These are phyloP conservation scores for Ophion ellenae DNA, from an alignment of 2,888 invertebrate species.

Conservation along the genomic window DNA sequence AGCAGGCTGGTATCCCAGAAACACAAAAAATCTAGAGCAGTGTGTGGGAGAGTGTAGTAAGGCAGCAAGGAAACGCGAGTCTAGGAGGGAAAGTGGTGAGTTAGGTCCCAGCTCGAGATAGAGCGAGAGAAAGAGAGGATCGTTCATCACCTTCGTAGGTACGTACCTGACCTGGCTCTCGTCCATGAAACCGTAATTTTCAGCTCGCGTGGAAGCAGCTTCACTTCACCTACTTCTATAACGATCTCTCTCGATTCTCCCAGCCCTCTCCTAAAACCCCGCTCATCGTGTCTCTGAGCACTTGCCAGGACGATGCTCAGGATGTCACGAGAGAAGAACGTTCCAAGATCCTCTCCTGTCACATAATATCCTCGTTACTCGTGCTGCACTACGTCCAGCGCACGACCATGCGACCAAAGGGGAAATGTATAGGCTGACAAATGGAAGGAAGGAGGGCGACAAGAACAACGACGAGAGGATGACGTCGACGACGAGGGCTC, in stretches of 20 bases:
- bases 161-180: slow-evolving; percentile 61
- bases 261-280: neutral
- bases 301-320: slow-evolving; percentile 42
- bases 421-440: slow-evolving; percentile 16
- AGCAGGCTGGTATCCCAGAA: slow-evolving; percentile 30
- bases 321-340: slow-evolving; percentile 55
- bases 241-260: slow-evolving; percentile 20
- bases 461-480: slow-evolving; percentile 15
- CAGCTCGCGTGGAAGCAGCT: slow-evolving; percentile 61
- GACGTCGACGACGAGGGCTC: slow-evolving; percentile 35
- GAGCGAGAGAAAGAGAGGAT: slow-evolving; percentile 44
- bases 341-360: slow-evolving; percentile 57
- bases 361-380: slow-evolving; percentile 63
- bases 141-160: slow-evolving; percentile 59
- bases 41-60: slow-evolving; percentile 5
- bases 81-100: slow-evolving; percentile 12
- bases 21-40: slow-evolving; percentile 40
- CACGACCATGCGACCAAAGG: slow-evolving; percentile 28
- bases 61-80: slow-evolving; percentile 6
- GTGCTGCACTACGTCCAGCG: slow-evolving; percentile 29
- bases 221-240: slow-evolving; percentile 47
- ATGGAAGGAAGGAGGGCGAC: slow-evolving; percentile 17
- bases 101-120: slow-evolving; percentile 8
- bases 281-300: slow-evolving; percentile 28
- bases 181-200: slow-evolving; percentile 65